A percentile compares a stretch with the other conserved stretches of the same genome.
Conservation (phyloP, 2,888 invertebrate species). For the Drosophila anomelani region DNA sequence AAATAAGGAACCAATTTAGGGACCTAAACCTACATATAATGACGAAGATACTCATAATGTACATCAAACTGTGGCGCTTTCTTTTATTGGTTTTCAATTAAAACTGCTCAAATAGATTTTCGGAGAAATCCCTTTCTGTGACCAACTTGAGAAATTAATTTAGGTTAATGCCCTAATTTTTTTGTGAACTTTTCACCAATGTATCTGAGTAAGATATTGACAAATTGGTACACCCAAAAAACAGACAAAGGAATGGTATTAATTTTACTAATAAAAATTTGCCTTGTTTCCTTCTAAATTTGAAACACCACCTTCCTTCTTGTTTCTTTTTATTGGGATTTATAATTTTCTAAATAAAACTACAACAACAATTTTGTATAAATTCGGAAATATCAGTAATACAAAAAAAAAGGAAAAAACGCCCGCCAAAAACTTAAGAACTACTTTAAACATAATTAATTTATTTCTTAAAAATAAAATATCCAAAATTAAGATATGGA, state of each 20-base stretch:
- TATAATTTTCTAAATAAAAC: not conserved
- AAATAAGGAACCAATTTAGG: not conserved
- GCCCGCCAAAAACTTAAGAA: constrained; percentile 11
- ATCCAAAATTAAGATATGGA: constrained; percentile 1
- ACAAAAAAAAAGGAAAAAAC: not conserved
- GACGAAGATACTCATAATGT: not conserved
- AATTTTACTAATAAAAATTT: not conserved
- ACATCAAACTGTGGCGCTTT: constrained; percentile 1
- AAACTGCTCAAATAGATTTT: not conserved
- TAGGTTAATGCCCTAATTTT: not conserved
- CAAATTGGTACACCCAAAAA: not conserved
- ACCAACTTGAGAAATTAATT: not conserved
- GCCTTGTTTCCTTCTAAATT: not conserved
- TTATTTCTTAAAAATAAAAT: not conserved
- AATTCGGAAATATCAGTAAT: constrained; percentile 10
- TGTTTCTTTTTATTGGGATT: not conserved
- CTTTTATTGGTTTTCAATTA: not conserved
- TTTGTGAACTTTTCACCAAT: not conserved
- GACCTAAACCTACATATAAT: not conserved
- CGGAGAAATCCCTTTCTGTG: not conserved
- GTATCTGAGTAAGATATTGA: not conserved
- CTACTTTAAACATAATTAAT: constrained; percentile 13
- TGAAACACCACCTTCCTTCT: not conserved
- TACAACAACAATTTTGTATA: constrained; percentile 6
- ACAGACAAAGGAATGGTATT: not conserved